Evolutionary conservation across 2,797 vertebrate species (phyloP), one percentile per base, ranked within the genome.

Genomic region (Loriculus beryllinus): DNA sequence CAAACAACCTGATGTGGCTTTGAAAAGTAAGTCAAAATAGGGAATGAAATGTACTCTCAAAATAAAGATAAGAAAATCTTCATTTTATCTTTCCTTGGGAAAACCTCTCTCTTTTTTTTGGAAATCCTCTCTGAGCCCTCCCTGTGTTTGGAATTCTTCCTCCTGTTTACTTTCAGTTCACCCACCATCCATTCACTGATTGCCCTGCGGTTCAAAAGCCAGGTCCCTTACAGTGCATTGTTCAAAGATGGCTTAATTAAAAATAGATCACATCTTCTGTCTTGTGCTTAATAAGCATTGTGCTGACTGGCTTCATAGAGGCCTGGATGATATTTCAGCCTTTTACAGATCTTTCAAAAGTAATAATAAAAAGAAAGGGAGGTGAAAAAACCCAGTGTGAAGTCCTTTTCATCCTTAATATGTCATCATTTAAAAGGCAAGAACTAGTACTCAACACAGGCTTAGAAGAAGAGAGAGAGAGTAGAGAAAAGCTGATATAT

Each of bases 1-100:
- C 96, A 97, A 97, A 96, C 95, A 96, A 88, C 82, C 76, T 91
- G 81, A 91, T 93, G 92, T 94, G 69, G 83, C 94, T 97, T 97
- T 96, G 94, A 97, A 97, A 97, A 96, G 72, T 75, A 68, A 96
- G 94, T 95, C 92, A 96, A 95, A 96, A 90, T 80, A 96, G 49
- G 88, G 84, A 94, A 86, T 74, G 56, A 92, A 94, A 54, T 16
- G 21, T 63, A 42, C 84, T 80, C 40, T 82, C 29, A 77, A 77
- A 93, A 91, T 75, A 80, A 43, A 3, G 48, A 49, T 47, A 81
- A 75, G 52, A 95, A 94, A 94, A 62, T 52, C 11, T 88, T 82
- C 0, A 5, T 43, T 77, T 71, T 88, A 77, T 22, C 17, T 76
- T 86, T 93, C 67, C 42, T 93, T 85, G 75, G 64, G 59, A 87